A percentile compares a stretch with the other conserved stretches of the same genome.
phyloP scores from a whole-genome alignment of 37 sponge, comb jelly and placozoan genomes.

The Aplysina aerophoba region DNA sequence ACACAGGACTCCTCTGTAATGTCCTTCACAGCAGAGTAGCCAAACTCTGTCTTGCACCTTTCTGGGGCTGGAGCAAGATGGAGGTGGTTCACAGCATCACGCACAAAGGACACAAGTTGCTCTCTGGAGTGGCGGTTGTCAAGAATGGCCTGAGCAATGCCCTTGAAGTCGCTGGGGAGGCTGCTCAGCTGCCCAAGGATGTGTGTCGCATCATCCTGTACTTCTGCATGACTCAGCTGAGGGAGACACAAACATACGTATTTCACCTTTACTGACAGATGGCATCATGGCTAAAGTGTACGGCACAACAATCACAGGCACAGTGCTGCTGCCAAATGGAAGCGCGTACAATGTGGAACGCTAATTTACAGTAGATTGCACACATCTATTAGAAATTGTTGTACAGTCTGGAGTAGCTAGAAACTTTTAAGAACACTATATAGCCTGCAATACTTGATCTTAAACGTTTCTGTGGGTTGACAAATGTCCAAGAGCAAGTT shows the following conservation, averaged over 20 bases:
- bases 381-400: too few species aligned
- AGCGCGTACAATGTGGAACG: too few species aligned
- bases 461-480: too few species aligned
- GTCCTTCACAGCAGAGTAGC: not conserved
- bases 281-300: too few species aligned
- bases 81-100: slow-evolving; percentile 16
- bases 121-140: not conserved
- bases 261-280: too few species aligned
- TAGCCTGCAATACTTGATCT: too few species aligned
- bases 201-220: slow-evolving; percentile 17
- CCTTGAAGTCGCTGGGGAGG: slow-evolving; percentile 20
- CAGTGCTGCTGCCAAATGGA: too few species aligned
- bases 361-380: too few species aligned
- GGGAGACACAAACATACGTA: not conserved
- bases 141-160: slow-evolving; percentile 17
- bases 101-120: not conserved
- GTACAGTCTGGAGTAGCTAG: too few species aligned
- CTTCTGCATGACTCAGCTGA: not conserved
- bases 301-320: too few species aligned
- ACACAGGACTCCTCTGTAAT: slow-evolving; percentile 17
- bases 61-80: slow-evolving; percentile 15
- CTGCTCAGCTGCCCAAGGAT: not conserved
- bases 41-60: not conserved
- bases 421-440: too few species aligned
- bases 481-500: too few species aligned